Base-by-base conservation (phyloP, 2,797 vertebrate genomes). In the Dryobates pubescens region DNA sequence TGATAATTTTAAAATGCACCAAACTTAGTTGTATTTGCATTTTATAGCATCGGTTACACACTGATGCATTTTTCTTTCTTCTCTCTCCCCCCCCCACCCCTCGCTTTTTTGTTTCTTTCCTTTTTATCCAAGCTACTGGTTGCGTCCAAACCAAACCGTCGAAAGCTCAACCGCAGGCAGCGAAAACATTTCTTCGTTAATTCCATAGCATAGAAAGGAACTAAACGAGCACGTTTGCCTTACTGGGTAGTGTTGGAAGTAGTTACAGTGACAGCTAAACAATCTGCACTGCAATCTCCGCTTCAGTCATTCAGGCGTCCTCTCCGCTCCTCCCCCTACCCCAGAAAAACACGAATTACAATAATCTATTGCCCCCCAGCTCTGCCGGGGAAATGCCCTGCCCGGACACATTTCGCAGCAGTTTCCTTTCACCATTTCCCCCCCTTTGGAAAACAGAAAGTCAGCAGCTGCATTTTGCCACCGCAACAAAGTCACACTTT, bases 311-410 rank as follows among this genome's bases (percentile, higher is more conserved):
- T 91, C 85, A 88, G 38, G 61, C 64, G 34, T 75, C 86, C 88
- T 93, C 91, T 92, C 88, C 32, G 88, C 95, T 96, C 95, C 95
- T 92, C 93, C 95, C 94, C 93, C 74, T 88, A 69, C 68, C 62
- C 80, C 74, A 94, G 90, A 90, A 92, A 93, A 78, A 30, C 73
- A 85, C 57, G 62, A 95, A 94, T 58, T 91, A 84, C 86, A 77
- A 68, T 74, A 76, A 75, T 78, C 56, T 71, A 49, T 68, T 62
- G 71, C 49, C 34, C 88, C 58, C 59, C 63, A 45, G 84, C 24
- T 80, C 72, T 83, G 64, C 62, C 15, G 14, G 38, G 26, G 45
- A 74, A 94, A 73, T 24, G 43, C 61, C 53, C 54, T 68, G 49
- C 45, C 61, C 58, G 45, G 68, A 34, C 72, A 69, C 58, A 68